phyloP scores from a whole-genome alignment of 2,113 vertebrate genomes.

The Capricornis sumatraensis region DNA sequence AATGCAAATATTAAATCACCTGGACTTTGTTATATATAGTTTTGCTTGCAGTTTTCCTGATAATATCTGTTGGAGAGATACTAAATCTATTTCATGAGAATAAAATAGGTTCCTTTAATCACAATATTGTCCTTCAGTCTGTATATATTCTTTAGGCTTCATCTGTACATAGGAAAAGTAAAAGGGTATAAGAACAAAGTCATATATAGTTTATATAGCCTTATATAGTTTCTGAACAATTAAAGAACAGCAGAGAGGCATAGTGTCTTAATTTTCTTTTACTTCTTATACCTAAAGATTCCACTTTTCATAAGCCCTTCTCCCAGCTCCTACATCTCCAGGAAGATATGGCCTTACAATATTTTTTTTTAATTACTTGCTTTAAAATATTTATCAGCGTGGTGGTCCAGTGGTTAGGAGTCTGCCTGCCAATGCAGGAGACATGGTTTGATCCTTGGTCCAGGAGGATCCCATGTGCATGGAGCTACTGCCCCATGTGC shows the following conservation, averaged over 20 bases:
- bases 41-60: background rate
- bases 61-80: background rate
- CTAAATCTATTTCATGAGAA: background rate
- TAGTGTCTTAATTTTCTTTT: background rate
- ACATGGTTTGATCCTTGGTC: background rate
- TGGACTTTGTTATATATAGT: background rate
- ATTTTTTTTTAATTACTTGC: background rate
- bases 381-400: background rate
- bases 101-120: background rate
- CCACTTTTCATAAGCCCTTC: background rate
- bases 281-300: background rate
- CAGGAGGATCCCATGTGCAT: background rate
- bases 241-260: background rate
- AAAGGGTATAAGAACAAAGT: background rate
- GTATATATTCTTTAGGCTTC: background rate
- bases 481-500: background rate
- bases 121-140: background rate
- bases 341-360: background rate
- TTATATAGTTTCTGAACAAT: background rate
- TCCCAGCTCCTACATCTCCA: background rate
- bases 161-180: background rate
- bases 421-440: background rate
- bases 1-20: background rate
- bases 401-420: background rate
- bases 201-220: background rate